Evolutionary conservation across 1,140 invertebrate genomes (phyloP).

Genomic region (Pseudoatta argentina): DNA sequence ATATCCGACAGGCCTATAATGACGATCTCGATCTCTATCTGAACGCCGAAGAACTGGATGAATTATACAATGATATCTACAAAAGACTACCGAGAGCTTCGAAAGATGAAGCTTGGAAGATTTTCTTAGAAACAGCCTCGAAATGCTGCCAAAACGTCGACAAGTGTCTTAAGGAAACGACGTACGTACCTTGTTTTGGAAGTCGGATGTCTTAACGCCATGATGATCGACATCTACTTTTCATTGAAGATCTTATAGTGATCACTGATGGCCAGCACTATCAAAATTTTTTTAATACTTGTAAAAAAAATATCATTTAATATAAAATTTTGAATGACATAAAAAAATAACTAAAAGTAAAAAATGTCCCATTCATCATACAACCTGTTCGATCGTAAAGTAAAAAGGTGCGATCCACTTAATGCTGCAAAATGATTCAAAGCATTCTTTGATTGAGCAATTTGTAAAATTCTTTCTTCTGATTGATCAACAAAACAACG

Average conservation of each 20-base stretch:
- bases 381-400: too few relatives aligned
- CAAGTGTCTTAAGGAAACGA: conserved; percentile 51
- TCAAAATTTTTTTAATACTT: neutral
- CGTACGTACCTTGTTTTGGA: conserved; percentile 12
- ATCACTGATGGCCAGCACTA: neutral
- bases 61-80: conserved; percentile 59
- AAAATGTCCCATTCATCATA: neutral
- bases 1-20: conserved; percentile 8
- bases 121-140: conserved; percentile 44
- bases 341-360: neutral
- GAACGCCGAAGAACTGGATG: conserved; percentile 54
- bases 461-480: too few relatives aligned
- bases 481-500: too few relatives aligned
- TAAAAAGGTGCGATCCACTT: too few relatives aligned
- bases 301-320: conserved; percentile 8
- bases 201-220: neutral
- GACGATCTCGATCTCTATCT: conserved; percentile 43
- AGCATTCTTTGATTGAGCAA: too few relatives aligned
- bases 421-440: too few relatives aligned
- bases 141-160: conserved; percentile 66
- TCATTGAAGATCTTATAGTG: neutral
- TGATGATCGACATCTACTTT: neutral
- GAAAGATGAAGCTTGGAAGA: conserved; percentile 36
- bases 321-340: neutral
- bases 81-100: conserved; percentile 60